phyloP scores from a whole-genome alignment of 2,888 invertebrate species.

The Perithous albicinctus region DNA sequence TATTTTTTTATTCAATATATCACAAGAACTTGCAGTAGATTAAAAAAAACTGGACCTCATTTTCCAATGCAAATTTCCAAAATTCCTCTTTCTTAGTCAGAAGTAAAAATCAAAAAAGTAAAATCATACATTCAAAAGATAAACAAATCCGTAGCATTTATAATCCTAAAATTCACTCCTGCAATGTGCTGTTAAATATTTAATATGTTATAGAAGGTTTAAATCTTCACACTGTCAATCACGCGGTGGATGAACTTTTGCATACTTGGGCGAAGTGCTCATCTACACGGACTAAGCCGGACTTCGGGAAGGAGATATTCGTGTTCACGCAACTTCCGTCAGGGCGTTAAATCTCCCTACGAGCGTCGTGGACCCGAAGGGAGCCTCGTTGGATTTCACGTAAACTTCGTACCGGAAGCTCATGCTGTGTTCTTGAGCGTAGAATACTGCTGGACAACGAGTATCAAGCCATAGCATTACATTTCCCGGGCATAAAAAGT shows the following conservation, averaged over 20 bases:
- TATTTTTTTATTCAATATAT: neutral
- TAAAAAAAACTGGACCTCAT: neutral
- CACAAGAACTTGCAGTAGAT: neutral
- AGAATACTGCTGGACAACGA: neutral
- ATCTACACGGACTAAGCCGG: neutral
- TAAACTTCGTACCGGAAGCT: constrained; percentile 10
- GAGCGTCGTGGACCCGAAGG: neutral
- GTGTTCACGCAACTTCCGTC: constrained; percentile 44
- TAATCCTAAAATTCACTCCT: constrained; percentile 3
- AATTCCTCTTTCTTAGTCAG: neutral
- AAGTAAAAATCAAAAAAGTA: neutral
- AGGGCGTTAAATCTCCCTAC: neutral
- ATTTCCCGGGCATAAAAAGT: constrained; percentile 3
- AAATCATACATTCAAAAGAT: neutral
- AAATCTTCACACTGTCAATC: constrained; percentile 8
- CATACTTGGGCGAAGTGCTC: constrained; percentile 7
- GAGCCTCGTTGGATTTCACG: constrained; percentile 4
- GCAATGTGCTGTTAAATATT: neutral
- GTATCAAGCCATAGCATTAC: neutral
- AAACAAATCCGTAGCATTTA: neutral
- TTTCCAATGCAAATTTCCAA: neutral
- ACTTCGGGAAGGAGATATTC: constrained; percentile 19
- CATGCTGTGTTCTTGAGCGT: neutral
- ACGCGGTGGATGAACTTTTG: constrained; percentile 28
- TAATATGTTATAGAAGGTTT: neutral